Evolutionary conservation across 2,888 invertebrate genomes (phyloP), one percentile per base, ranked within the genome.

Genomic region (Norana najaformis): DNA sequence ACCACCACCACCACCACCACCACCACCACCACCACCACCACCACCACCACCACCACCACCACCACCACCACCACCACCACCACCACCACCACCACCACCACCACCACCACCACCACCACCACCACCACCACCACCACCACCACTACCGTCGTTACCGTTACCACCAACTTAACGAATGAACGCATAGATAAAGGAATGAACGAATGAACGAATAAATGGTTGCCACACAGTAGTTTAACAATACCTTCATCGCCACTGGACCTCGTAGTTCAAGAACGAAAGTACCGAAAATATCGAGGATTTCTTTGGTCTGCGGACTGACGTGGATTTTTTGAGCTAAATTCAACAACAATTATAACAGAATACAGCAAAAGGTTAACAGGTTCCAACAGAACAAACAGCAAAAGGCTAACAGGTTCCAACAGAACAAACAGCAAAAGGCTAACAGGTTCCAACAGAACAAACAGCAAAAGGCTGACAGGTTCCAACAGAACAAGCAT

Each of bases 211-310:
- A 69, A 13, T 69, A 69, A 69, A 8, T 69, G n/a, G 30, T 11
- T 16, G 11, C 30, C 11, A 69, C 8, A 69, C n/a, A n/a, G 3
- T 69, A 30, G 69, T n/a, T 69, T 69, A 69, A 69, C 69, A 85
- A 85, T 95, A 97, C 98, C 96, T 99, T 99, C 96, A 98, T 97
- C 93, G 97, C 97, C 89, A 98, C 97, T 94, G 97, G 97, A 90
- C 98, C 98, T 92, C 98, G 96, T 92, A 97, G 96, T 91, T 97
- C 97, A 90, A 98, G 95, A 90, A 96, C 96, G 94, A 99, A 99
- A 13, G 97, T 97, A 16, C 97, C 97, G 93, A 97, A 98, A 23
- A 96, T 96, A 93, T 98, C 98, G 92, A 98, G 95, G 69, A 98
- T 96, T 91, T 96, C 96, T 94, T 98, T 98, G 0, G 98, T 98